Evolutionary conservation across 2,113 vertebrate genomes (phyloP), one percentile per base, ranked within the genome.

Genomic region (Calyptommatus sinebrachiatus): DNA sequence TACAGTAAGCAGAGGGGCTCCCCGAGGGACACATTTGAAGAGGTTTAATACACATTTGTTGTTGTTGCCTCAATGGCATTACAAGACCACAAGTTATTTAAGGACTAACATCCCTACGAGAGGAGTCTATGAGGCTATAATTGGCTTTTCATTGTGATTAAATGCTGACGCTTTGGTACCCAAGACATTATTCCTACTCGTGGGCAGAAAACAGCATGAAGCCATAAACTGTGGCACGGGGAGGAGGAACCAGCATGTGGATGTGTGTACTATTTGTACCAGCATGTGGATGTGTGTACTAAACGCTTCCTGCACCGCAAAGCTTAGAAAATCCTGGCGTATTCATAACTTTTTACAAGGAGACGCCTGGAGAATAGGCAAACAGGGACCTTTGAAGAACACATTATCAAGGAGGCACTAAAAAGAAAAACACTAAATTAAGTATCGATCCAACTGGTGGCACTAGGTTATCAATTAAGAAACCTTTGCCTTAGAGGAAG

Each of bases 141-240:
- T 87, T 83, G 87, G 75, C 85, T 85, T 87, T 84, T 89, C 60
- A 66, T 73, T 71, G 78, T 80, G 86, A 89, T 90, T 90, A 87
- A 90, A 84, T 68, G 35, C 2, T 0, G 21, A 86, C 35, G 73
- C 29, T 83, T 71, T n/a, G 0, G 48, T 45, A n/a, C 45, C 29
- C 26, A 73, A 67, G 84, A 41, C 0, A 0, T 80, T 76, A 7
- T 71, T 61, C 57, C 77, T 80, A 72, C 16, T 14, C 57, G 11
- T 71, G 46, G 63, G 67, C n/a, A 70, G 53, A 35, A 31, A 24
- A 31, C 0, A 53, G 62, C 31, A n/a, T n/a, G 1, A 41, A 46
- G 7, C 67, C 35, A 24, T 16, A n/a, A 74, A 35, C 4, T 60
- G 1, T 12, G 28, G 21, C 6, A 12, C 28, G 7, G 48, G 26